Conservation (phyloP, 1,140 invertebrate genomes). For the Achroia grisella region DNA sequence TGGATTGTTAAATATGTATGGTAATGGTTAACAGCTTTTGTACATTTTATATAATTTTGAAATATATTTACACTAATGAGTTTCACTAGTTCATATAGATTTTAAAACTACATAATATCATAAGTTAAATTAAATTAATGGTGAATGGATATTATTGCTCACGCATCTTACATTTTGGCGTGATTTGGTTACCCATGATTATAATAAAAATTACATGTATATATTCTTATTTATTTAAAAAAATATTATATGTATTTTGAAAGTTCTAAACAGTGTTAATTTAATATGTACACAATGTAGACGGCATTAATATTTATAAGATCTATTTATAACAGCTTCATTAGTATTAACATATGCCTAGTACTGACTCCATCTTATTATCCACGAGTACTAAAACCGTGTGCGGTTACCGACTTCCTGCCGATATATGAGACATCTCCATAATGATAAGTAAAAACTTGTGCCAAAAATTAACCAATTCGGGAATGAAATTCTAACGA, state of each 20-base stretch:
- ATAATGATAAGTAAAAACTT: slow-evolving; percentile 26
- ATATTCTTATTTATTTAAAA: neutral
- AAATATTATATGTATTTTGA: neutral
- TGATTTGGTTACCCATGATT: slow-evolving; percentile 19
- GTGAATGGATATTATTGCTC: slow-evolving; percentile 26
- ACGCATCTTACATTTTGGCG: slow-evolving; percentile 64
- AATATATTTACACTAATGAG: too few relatives aligned
- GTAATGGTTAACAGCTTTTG: slow-evolving; percentile 8
- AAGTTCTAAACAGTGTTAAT: too few relatives aligned
- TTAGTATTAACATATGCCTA: neutral
- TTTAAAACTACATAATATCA: neutral
- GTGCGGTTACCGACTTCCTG: slow-evolving; percentile 67
- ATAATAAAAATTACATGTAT: neutral
- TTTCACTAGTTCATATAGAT: too few relatives aligned
- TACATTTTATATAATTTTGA: neutral
- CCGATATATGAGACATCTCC: slow-evolving; percentile 39
- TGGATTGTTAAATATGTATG: slow-evolving; percentile 40
- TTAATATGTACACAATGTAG: neutral
- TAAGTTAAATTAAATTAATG: neutral
- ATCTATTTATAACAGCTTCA: slow-evolving; percentile 2
- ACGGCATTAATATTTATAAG: neutral
- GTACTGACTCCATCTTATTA: neutral
- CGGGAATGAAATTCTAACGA: slow-evolving; percentile 58
- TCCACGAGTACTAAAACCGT: slow-evolving; percentile 16
- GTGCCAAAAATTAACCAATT: slow-evolving; percentile 48